A percentile compares a stretch with the other conserved stretches of the same genome.
phyloP scores from a whole-genome alignment of 2,888 invertebrate genomes.

The Cheilosia vulpina region DNA sequence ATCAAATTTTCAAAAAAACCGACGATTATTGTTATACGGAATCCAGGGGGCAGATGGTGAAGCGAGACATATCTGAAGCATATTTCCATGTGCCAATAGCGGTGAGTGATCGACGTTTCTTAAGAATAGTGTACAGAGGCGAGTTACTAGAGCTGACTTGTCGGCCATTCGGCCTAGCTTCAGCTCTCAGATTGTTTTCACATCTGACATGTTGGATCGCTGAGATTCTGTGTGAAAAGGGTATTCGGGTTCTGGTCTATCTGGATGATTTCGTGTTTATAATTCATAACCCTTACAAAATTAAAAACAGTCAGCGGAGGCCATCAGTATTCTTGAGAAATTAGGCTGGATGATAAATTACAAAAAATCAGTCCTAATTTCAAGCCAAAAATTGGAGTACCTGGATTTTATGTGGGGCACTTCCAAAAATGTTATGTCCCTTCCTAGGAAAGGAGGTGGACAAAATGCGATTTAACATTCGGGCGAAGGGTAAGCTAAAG shows the following conservation, averaged over 20 bases:
- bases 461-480: too few species aligned
- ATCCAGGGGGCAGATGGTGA: background rate
- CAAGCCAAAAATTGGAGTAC: too few species aligned
- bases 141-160: background rate
- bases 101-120: too few species aligned
- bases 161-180: slow-evolving; percentile 28
- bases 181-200: slow-evolving; percentile 13
- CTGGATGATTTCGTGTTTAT: slow-evolving; percentile 28
- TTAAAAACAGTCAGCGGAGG: slow-evolving; percentile 9
- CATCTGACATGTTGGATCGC: slow-evolving; percentile 24
- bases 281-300: background rate
- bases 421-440: slow-evolving; percentile 3
- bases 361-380: slow-evolving; percentile 16
- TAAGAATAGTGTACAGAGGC: too few species aligned
- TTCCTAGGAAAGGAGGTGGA: background rate
- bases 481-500: too few species aligned
- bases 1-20: too few species aligned
- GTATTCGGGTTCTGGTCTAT: slow-evolving; percentile 33
- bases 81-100: background rate
- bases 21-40: too few species aligned
- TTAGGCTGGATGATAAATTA: slow-evolving; percentile 19
- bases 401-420: background rate
- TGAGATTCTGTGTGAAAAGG: slow-evolving; percentile 28
- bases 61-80: background rate
- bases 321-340: slow-evolving; percentile 4